Evolutionary conservation across 2,797 vertebrate genomes (phyloP).

Genomic region (Phaenicophaeus curvirostris): DNA sequence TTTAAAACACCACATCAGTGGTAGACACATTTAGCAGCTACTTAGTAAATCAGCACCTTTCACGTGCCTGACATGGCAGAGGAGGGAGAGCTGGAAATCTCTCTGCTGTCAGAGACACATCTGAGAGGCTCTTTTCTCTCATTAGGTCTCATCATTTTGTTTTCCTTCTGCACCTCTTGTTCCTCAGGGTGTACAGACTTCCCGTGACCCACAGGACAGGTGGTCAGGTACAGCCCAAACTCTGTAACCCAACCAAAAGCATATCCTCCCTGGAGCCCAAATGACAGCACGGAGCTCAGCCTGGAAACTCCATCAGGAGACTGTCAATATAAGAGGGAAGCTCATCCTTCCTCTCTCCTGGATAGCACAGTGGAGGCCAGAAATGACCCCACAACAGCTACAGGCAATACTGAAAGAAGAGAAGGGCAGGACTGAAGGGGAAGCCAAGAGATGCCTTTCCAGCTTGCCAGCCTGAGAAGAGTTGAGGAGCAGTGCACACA

Average conservation of each 20-base stretch:
- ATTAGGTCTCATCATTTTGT: background rate
- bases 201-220: background rate
- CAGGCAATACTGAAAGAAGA: background rate
- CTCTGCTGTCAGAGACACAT: background rate
- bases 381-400: background rate
- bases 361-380: background rate
- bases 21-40: background rate
- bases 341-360: background rate
- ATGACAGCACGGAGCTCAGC: background rate
- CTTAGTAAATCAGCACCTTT: background rate
- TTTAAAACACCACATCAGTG: background rate
- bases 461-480: fast-evolving
- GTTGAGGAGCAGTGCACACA: conserved; percentile 52
- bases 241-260: background rate
- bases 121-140: background rate
- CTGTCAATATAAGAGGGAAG: background rate
- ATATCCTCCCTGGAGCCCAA: background rate
- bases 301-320: background rate
- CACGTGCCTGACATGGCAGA: background rate
- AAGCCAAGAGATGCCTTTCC: background rate
- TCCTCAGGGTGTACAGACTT: no score
- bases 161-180: background rate
- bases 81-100: background rate
- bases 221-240: background rate
- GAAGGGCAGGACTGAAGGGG: background rate